phyloP scores from a whole-genome alignment of 2,888 invertebrate species.

The Yponomeuta cagnagella region DNA sequence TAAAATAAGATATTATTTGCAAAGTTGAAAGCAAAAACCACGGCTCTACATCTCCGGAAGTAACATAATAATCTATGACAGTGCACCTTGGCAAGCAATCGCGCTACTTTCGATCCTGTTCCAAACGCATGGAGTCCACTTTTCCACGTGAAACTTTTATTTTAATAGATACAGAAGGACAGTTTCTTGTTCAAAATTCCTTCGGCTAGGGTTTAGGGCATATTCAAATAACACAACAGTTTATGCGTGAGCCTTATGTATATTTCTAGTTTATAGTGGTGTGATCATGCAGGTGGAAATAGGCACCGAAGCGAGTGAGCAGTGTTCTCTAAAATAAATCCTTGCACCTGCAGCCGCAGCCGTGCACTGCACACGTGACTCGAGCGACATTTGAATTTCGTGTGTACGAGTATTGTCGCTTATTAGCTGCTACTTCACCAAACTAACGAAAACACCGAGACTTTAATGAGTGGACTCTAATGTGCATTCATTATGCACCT shows the following conservation, averaged over 20 bases:
- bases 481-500: too few species aligned
- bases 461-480: not conserved
- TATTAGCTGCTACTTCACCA: not conserved
- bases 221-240: not conserved
- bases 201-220: too few species aligned
- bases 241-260: not conserved
- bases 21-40: constrained; percentile 11
- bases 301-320: not conserved
- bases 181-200: too few species aligned
- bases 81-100: constrained; percentile 22
- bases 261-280: not conserved
- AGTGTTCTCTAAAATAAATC: not conserved
- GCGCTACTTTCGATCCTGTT: not conserved
- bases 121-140: not conserved
- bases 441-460: not conserved
- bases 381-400: not conserved
- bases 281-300: constrained; percentile 3
- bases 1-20: constrained; percentile 7
- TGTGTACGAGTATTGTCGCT: not conserved
- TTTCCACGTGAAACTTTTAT: too few species aligned
- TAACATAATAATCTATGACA: constrained; percentile 25
- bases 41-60: constrained; percentile 8
- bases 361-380: not conserved
- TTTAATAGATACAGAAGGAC: too few species aligned
- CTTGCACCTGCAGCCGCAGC: not conserved